phyloP scores from a whole-genome alignment of 2,888 invertebrate species.

The Subacronicta megacephala region DNA sequence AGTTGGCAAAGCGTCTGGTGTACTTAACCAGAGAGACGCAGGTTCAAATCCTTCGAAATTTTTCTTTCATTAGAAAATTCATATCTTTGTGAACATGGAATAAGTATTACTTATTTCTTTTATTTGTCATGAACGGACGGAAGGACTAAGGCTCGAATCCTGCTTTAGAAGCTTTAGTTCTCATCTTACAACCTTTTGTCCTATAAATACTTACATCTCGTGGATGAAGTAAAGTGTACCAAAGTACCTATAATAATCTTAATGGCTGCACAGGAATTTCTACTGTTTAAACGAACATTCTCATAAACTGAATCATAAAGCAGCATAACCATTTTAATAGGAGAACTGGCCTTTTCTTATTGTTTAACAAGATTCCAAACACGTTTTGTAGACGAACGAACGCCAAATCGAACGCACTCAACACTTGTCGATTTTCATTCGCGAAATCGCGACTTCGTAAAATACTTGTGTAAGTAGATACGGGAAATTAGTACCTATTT shows the following conservation, averaged over 20 bases:
- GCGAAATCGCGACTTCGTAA: slow-evolving; percentile 9
- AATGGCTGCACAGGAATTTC: slow-evolving; percentile 2
- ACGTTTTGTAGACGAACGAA: slow-evolving; percentile 13
- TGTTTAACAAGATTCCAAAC: slow-evolving; percentile 10
- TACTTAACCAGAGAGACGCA: too few relatives aligned
- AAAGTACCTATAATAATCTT: slow-evolving; percentile 9
- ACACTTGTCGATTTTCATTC: slow-evolving; percentile 19
- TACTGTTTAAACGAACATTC: not conserved
- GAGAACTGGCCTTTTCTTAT: slow-evolving; percentile 3
- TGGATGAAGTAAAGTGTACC: not conserved
- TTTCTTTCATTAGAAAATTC: too few relatives aligned
- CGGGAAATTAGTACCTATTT: slow-evolving; percentile 17
- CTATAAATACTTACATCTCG: too few relatives aligned
- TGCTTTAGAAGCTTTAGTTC: too few relatives aligned
- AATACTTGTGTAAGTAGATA: slow-evolving; percentile 17
- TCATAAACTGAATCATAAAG: slow-evolving; percentile 8
- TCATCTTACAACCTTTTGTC: too few relatives aligned
- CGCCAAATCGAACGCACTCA: slow-evolving; percentile 11
- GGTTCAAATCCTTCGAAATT: too few relatives aligned
- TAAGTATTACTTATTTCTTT: too few relatives aligned
- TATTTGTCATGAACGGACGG: too few relatives aligned
- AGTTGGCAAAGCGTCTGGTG: too few relatives aligned
- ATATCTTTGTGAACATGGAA: too few relatives aligned
- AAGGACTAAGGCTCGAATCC: too few relatives aligned
- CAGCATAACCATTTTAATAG: slow-evolving; percentile 25